Conservation (phyloP, 2,888 invertebrate species). For the Chironomus riparius region DNA sequence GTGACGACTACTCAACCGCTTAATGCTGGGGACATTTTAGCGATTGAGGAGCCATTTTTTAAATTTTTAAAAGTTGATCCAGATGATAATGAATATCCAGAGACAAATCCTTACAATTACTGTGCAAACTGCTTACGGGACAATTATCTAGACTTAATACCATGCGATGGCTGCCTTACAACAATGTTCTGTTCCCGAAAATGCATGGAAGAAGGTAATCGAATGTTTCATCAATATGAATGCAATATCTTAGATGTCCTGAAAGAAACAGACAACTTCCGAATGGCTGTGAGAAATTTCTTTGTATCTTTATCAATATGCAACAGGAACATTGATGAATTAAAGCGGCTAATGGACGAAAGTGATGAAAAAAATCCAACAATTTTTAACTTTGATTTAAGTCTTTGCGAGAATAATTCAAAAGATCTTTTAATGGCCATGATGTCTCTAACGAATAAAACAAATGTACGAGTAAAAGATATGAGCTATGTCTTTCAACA, state of each 20-base stretch:
- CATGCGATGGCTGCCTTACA: constrained; percentile 30
- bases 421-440: not conserved
- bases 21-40: constrained; percentile 38
- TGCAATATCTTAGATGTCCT: constrained; percentile 59
- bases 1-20: constrained; percentile 59
- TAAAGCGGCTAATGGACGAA: not conserved
- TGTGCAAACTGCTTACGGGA: constrained; percentile 40
- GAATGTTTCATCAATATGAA: constrained; percentile 65
- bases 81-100: constrained; percentile 48
- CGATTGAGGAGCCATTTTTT: constrained; percentile 47
- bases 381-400: not conserved
- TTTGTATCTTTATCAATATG: constrained; percentile 44
- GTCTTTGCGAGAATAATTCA: not conserved
- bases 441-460: not conserved
- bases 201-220: constrained; percentile 48
- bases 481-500: not conserved
- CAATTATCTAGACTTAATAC: constrained; percentile 36
- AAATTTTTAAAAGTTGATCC: constrained; percentile 68
- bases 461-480: not conserved
- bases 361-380: not conserved
- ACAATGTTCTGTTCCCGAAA: constrained; percentile 40
- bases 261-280: constrained; percentile 39
- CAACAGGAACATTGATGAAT: constrained; percentile 31
- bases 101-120: constrained; percentile 40
- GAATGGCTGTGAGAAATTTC: constrained; percentile 32